Percentiles rank a stretch among this genome's conserved stretches.
Evolutionary conservation across 2,797 vertebrate species (phyloP).

Genomic region (Pogoniulus pusillus): DNA sequence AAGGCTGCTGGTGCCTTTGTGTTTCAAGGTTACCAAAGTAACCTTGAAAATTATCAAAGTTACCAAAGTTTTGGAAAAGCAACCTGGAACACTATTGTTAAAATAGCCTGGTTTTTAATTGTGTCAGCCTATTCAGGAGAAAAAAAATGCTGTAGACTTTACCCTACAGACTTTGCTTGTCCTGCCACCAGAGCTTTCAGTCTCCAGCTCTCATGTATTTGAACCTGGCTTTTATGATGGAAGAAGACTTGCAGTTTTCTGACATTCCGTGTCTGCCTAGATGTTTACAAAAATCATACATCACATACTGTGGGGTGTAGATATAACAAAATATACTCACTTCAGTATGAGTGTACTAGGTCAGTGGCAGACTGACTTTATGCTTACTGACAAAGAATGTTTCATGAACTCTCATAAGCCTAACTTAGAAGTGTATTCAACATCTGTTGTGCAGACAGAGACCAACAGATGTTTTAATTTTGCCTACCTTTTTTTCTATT

Average conservation of each 20-base stretch:
- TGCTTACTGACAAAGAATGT: neutral
- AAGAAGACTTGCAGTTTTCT: neutral
- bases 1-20: neutral
- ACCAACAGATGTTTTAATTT: slow-evolving; percentile 56
- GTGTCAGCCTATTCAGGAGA: neutral
- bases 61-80: neutral
- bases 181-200: neutral
- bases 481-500: slow-evolving; percentile 23
- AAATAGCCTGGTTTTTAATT: neutral
- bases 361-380: neutral
- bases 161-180: neutral
- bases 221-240: neutral
- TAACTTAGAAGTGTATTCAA: slow-evolving; percentile 23
- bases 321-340: neutral
- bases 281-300: neutral
- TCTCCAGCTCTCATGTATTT: neutral
- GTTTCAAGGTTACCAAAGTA: neutral
- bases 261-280: neutral
- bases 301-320: neutral
- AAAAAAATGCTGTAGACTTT: neutral
- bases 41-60: neutral
- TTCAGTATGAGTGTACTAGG: neutral
- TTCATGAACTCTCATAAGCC: slow-evolving; percentile 1
- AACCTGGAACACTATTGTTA: neutral
- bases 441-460: slow-evolving; percentile 17